A percentile compares a stretch with the other conserved stretches of the same genome.
phyloP scores from a whole-genome alignment of 2,888 invertebrate genomes.

The Drosophila greeni region DNA sequence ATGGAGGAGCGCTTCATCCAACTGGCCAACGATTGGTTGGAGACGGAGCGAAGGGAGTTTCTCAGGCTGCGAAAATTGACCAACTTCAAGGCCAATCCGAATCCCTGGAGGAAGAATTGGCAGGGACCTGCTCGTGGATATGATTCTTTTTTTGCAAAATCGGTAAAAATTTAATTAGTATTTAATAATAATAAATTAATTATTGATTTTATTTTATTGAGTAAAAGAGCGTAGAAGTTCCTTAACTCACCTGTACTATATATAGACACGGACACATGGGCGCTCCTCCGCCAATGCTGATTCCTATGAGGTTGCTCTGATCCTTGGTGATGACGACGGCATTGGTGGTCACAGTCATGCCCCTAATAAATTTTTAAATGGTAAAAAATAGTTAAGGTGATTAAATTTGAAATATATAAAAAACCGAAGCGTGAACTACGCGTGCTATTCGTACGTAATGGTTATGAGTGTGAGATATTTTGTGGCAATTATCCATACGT shows the following conservation, averaged over 20 bases:
- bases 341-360: constrained; percentile 98
- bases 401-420: not conserved
- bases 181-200: not conserved
- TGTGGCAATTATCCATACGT: constrained; percentile 35
- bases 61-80: constrained; percentile 41
- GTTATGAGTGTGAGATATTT: constrained; percentile 9
- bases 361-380: constrained; percentile 82
- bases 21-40: constrained; percentile 7
- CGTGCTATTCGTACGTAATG: constrained; percentile 22
- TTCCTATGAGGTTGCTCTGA: constrained; percentile 95
- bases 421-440: constrained; percentile 13
- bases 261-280: constrained; percentile 97
- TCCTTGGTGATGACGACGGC: constrained; percentile 94
- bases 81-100: constrained; percentile 55
- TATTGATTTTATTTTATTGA: not conserved
- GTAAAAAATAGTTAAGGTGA: not conserved
- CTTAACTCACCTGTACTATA: constrained; percentile 90
- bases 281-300: constrained; percentile 98
- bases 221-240: too few relatives aligned
- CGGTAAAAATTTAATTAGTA: not conserved
- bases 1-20: constrained; percentile 20
- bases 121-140: not conserved
- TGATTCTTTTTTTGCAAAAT: not conserved
- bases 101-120: constrained; percentile 38
- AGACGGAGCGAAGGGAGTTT: constrained; percentile 24